These are phyloP conservation scores for Varanus salvator DNA, from an alignment of 2,113 vertebrate species.

Conservation along the genomic window DNA sequence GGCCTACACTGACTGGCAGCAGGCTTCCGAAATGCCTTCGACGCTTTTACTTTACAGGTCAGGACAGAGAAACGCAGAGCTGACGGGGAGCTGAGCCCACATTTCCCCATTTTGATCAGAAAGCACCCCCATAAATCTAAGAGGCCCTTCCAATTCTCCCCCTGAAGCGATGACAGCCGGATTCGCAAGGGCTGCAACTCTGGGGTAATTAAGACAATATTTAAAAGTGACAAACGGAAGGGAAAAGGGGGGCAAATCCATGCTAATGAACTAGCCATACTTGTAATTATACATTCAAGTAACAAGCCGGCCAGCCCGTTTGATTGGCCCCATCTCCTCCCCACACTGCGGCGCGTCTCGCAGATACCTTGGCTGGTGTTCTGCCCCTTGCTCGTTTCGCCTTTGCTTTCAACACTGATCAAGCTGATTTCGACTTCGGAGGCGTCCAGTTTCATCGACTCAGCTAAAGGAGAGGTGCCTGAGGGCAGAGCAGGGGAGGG, in stretches of 20 bases:
- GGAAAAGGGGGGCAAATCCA: constrained; percentile 31
- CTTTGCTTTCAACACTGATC: constrained; percentile 80
- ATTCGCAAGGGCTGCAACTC: constrained; percentile 46
- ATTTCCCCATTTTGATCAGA: constrained; percentile 62
- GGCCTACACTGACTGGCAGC: no score
- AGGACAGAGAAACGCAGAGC: background rate
- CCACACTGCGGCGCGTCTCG: constrained; percentile 32
- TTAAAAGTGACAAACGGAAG: constrained; percentile 37
- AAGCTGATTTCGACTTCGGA: constrained; percentile 74
- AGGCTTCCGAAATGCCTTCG: no score
- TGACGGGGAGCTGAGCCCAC: constrained; percentile 20
- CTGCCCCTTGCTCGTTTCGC: constrained; percentile 74
- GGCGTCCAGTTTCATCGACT: constrained; percentile 74
- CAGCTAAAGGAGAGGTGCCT: constrained; percentile 70
- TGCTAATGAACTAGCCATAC: background rate
- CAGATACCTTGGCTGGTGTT: constrained; percentile 80
- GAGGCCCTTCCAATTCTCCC: background rate
- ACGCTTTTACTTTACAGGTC: no score
- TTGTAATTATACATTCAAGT: constrained; percentile 69
- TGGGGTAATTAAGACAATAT: constrained; percentile 29
- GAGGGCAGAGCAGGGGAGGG: background rate
- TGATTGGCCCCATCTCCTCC: constrained; percentile 7
- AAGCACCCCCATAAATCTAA: constrained; percentile 54
- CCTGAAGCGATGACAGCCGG: constrained; percentile 27
- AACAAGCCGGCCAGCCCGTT: background rate